Base-by-base conservation (phyloP, 2,797 vertebrate genomes). In the Hirundo rustica region DNA sequence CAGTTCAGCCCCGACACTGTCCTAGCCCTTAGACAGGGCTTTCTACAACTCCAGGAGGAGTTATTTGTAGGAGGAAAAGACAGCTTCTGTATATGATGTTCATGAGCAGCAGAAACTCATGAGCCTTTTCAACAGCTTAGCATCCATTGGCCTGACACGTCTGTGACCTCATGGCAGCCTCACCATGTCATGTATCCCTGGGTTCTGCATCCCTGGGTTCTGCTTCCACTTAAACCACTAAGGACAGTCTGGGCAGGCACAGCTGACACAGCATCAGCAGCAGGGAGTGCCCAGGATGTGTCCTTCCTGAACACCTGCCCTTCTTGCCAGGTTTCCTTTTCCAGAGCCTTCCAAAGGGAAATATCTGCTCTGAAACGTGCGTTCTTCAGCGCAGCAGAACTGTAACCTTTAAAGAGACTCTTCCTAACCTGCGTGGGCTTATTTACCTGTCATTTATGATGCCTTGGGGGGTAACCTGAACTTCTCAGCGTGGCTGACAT, bases 171-270 rank as follows among this genome's bases (percentile, higher is more conserved):
- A 38, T 2, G 2, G 55, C 86, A 57, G 83, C 57, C 8, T 10
- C 1, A 1, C 22, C 2, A 1, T 30, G 1, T 8, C 1, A 0
- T 13, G 57, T 29, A 18, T 27, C 64, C 3, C 0, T 53, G 32
- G 50, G 1, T 20, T 1, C 0, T 11, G 44, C 10, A 47, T 8
- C 21, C 1, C 1, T 57, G 34, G 38, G 5, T 50, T 36, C 2
- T 32, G 30, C 38, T 58, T 57, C 25, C 53, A 1, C 29, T 29
- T 13, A 25, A 85, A 57, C 20, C 7, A 3, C 27, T 38, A 4
- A 40, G 0, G 2, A 40, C 53, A 70, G 51, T 2, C 26, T 3
- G 29, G 51, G 55, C 60, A 76, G 81, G 14, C 68, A 19, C 32
- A 14, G 72, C 4, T 48, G 57, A 8, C 30, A 4, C 0, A 23